A percentile compares a stretch with the other conserved stretches of the same genome.
phyloP scores from a whole-genome alignment of 2,797 vertebrate species.

The Synaphobranchus kaupii region DNA sequence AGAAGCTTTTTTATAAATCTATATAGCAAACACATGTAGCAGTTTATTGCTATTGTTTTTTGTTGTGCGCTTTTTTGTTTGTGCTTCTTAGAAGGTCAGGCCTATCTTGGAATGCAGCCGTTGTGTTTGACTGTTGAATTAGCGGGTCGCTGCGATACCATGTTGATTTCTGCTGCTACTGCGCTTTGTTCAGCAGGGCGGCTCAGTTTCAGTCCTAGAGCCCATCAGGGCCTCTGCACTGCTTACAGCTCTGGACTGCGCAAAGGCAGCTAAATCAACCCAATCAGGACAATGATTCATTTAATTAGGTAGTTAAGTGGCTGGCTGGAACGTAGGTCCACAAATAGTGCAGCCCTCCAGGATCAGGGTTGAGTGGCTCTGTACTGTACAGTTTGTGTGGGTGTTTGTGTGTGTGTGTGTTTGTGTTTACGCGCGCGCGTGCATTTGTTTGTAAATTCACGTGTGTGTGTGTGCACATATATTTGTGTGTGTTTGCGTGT shows the following conservation, averaged over 20 bases:
- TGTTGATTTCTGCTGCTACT: not conserved
- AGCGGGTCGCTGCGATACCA: not conserved
- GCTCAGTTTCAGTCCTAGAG: not conserved
- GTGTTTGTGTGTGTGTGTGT: not conserved
- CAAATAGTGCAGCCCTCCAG: slow-evolving; percentile 1
- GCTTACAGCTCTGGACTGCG: not conserved
- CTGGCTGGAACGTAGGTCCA: not conserved
- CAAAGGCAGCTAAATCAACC: not conserved
- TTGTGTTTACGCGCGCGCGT: not conserved
- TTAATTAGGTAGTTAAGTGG: not conserved
- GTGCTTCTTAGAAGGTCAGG: not conserved
- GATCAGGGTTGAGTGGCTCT: not conserved
- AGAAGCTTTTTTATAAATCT: not conserved
- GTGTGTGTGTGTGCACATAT: not conserved
- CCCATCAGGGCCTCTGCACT: not conserved
- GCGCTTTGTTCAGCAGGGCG: not conserved
- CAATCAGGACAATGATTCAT: not conserved
- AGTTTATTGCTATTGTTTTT: not conserved
- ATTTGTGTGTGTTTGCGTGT: not conserved
- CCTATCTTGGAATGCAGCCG: not conserved
- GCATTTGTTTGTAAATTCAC: no score
- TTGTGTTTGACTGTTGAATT: not conserved
- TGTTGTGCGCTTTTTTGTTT: not conserved
- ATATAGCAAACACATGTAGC: not conserved
- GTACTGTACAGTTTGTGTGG: not conserved